Evolutionary conservation across 2,113 vertebrate genomes (phyloP), one percentile per base, ranked within the genome.

Genomic region (Tetrao urogallus): DNA sequence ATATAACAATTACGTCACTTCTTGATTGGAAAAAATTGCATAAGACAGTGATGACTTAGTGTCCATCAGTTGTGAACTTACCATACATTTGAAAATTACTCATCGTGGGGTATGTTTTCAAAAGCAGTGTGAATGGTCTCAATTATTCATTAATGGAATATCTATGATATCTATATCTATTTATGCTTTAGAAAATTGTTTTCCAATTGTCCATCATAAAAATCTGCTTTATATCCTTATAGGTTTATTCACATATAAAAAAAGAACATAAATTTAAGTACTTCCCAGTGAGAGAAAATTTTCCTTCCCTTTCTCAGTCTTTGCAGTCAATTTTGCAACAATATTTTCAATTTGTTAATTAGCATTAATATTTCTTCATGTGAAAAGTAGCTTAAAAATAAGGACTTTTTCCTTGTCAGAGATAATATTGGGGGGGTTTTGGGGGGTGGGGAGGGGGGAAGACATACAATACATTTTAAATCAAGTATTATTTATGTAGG

Each of bases 11-110:
- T 73, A 71, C 32, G 10, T 83, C 87, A 28, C 8, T 76, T 93
- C 71, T 83, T 71, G 24, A 47, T 80, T 80, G 71, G 48, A 70
- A 91, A 94, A 86, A 88, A 30, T 27, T 89, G n/a, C 54, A 43
- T 77, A 84, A 47, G 73, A 81, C 76, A 91, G 74, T 63, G 86
- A 93, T 73, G 58, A 82, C 67, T 78, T 65, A 48, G 66, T 21
- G 43, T 70, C 93, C 86, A 74, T 91, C 90, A 93, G 28, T 79
- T 82, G 73, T 86, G 67, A 95, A 92, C 56, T 90, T 92, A 78
- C 57, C 74, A 82, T 86, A 77, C 32, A 38, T 67, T 61, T 20
- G 22, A 71, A 93, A 94, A 79, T 82, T 79, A 71, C 77, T 92
- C 86, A 82, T 87, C 47, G 34, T 89, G 42, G 67, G 30, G 16